These are phyloP conservation scores for Synergus japonicus DNA, from an alignment of 2,888 invertebrate genomes.

Conservation along the genomic window DNA sequence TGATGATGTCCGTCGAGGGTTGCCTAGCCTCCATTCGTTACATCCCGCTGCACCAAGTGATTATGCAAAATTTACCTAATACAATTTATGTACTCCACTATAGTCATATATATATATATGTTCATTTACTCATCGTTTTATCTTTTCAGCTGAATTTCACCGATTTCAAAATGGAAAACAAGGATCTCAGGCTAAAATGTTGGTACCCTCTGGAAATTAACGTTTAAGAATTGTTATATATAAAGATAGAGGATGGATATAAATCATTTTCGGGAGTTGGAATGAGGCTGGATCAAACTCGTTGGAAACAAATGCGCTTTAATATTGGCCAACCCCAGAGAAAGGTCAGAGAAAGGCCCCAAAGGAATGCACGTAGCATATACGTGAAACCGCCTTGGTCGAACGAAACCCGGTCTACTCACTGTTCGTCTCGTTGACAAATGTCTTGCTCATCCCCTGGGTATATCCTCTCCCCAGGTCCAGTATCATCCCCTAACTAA, in stretches of 20 bases:
- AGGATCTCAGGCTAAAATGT: no score
- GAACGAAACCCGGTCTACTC: constrained; percentile 67
- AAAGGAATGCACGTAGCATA: constrained; percentile 67
- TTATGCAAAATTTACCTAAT: constrained; percentile 9
- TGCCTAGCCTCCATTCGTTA: constrained; percentile 14
- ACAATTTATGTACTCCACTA: background rate
- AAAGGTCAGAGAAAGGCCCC: constrained; percentile 63
- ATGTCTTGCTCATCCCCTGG: constrained; percentile 70
- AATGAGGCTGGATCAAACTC: background rate
- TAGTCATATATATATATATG: background rate
- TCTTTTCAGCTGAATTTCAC: no score
- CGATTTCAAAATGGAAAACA: no score
- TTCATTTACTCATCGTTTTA: background rate
- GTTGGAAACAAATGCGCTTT: constrained; percentile 73
- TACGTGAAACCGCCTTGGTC: constrained; percentile 54
- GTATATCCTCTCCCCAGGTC: constrained; percentile 43
- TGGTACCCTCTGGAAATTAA: no score
- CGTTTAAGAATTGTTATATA: no score
- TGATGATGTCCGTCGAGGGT: constrained; percentile 40
- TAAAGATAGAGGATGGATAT: background rate
- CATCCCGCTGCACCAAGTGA: constrained; percentile 29
- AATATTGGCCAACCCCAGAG: constrained; percentile 69
- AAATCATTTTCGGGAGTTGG: background rate
- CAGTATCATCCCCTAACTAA: constrained; percentile 51
- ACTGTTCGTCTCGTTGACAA: constrained; percentile 75